Conservation (phyloP, 2,888 invertebrate genomes). For the Platerodrilus igneus region DNA sequence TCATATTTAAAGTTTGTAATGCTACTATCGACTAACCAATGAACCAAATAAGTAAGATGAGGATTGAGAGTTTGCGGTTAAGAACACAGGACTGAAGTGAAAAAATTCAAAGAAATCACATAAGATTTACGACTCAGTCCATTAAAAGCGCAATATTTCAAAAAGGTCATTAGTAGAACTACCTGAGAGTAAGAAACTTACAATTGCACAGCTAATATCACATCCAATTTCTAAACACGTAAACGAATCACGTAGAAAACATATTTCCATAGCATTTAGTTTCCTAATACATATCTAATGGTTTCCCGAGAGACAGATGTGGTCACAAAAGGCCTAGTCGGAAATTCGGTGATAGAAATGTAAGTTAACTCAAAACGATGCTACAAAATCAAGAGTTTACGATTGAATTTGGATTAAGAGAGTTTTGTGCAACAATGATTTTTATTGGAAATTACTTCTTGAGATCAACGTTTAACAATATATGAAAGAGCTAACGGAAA, state of each 20-base stretch:
- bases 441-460: no score
- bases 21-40: not conserved
- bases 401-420: no score
- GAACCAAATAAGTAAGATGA: no score
- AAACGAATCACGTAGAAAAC: slow-evolving; percentile 16
- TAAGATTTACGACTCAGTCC: not conserved
- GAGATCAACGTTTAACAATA: no score
- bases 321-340: slow-evolving; percentile 18
- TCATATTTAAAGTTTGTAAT: slow-evolving; percentile 7
- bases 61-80: no score
- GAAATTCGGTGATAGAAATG: slow-evolving; percentile 21
- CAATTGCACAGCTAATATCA: slow-evolving; percentile 14
- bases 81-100: not conserved
- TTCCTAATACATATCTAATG: slow-evolving; percentile 35
- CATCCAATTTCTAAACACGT: slow-evolving; percentile 19
- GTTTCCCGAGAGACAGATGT: slow-evolving; percentile 36
- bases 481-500: no score
- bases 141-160: slow-evolving; percentile 19
- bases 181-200: slow-evolving; percentile 4
- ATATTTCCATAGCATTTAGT: slow-evolving; percentile 30
- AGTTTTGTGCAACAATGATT: no score
- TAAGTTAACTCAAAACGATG: slow-evolving; percentile 13
- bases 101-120: not conserved
- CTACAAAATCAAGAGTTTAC: slow-evolving; percentile 14
- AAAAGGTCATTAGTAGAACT: slow-evolving; percentile 11